Evolutionary conservation across 30 jellyfish, hydroid and myxozoan species (phyloP).

Genomic region (Mastigias papua): DNA sequence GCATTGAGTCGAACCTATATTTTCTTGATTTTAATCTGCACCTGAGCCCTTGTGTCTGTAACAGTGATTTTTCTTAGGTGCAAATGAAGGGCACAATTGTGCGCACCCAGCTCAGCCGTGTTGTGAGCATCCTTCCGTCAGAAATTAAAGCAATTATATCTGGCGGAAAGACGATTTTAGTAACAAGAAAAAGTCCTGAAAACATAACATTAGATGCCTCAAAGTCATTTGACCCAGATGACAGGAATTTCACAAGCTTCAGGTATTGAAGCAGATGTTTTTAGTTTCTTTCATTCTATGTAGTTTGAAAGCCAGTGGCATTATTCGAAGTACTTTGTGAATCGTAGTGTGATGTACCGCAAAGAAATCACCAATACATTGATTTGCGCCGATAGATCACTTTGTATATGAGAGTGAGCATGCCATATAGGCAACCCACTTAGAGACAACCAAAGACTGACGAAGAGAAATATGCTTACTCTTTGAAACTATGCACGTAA

Average conservation of each 20-base stretch:
- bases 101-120: background rate
- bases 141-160: conserved; percentile 31
- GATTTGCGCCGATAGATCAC: too few relatives aligned
- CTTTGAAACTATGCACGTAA: too few relatives aligned
- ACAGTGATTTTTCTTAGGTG: conserved; percentile 20
- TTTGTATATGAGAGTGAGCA: too few relatives aligned
- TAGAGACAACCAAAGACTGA: too few relatives aligned
- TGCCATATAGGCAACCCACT: too few relatives aligned
- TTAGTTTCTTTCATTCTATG: background rate
- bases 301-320: background rate
- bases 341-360: too few relatives aligned
- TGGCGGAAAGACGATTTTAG: conserved; percentile 39
- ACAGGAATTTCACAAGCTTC: background rate
- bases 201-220: conserved; percentile 68
- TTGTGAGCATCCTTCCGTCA: conserved; percentile 31
- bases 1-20: too few relatives aligned
- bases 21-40: too few relatives aligned
- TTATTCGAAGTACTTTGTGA: background rate
- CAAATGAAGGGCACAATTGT: conserved; percentile 54
- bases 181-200: conserved; percentile 44
- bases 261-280: conserved; percentile 12
- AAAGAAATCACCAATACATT: too few relatives aligned
- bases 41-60: background rate
- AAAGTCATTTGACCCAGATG: conserved; percentile 57
- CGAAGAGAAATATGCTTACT: too few relatives aligned